Evolutionary conservation across 2,888 invertebrate species (phyloP), one percentile per base, ranked within the genome.

Genomic region (Globia sparganii): DNA sequence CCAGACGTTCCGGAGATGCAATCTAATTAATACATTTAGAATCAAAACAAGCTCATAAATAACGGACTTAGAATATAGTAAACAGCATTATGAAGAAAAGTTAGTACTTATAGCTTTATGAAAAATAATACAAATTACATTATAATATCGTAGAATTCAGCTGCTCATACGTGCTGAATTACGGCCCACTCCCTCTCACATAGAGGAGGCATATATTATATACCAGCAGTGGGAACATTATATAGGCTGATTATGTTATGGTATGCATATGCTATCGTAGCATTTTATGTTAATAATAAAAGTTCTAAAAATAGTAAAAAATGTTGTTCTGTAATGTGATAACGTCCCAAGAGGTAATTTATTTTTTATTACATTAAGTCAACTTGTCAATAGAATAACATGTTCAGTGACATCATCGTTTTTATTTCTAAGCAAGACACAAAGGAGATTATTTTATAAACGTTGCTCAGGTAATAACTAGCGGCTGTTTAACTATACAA

Each of bases 21-120:
- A 25, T 77, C 25, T 78, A 70, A 77, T 78, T 46, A 62, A 21
- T 31, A 56, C 61, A 78, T 78, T 77, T 62, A 70, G 46, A 77
- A 62, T 70, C 77, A 71, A 78, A 77, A 77, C 77, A 46, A 28
- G 43, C 15, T 37, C 18, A 34, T 62, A 62, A 77, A 77, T 78
- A 62, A 70, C 56, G 56, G 25, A 13, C 61, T 69, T 46, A 62
- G 46, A 18, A 31, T 37, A 37, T 46, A 5, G 18, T 28, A 28
- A 53, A 53, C n/a, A 77, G 2, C 18, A 49, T 34, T 77, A 69
- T 34, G 0, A 18, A 69, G 49, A 69, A 77, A 43, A 53, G 2
- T 43, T 8, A 43, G 37, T 64, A 18, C 34, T 18, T 34, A n/a
- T 18, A 49, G 8, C 2, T 1, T 5, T 46, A 43, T 28, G 25